Conservation (phyloP, 2,888 invertebrate genomes). For the Epistrophella euchroma region DNA sequence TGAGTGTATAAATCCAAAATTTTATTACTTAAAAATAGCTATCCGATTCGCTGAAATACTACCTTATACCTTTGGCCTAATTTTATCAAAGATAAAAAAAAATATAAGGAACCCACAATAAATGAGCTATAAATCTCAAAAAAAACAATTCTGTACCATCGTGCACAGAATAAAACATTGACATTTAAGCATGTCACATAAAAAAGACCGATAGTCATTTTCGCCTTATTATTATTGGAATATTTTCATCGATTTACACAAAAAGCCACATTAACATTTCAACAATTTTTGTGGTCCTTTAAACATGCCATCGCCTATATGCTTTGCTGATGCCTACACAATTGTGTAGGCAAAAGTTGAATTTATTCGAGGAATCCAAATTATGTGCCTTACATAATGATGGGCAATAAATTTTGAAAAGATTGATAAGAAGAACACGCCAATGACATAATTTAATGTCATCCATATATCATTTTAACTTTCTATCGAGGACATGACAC, state of each 20-base stretch:
- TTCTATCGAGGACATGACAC: background rate
- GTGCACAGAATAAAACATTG: conserved; percentile 32
- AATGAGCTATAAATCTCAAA: background rate
- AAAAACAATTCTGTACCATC: conserved; percentile 25
- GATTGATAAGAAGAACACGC: background rate
- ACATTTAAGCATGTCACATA: conserved; percentile 11
- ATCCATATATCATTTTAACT: conserved; percentile 21
- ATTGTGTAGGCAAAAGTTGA: background rate
- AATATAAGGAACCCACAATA: background rate
- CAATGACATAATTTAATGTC: background rate
- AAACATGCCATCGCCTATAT: background rate
- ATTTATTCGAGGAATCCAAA: background rate
- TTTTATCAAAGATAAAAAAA: background rate
- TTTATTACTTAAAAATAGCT: background rate
- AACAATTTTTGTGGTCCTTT: background rate
- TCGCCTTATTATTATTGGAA: background rate
- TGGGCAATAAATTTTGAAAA: conserved; percentile 13
- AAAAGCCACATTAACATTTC: background rate
- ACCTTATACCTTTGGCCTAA: background rate
- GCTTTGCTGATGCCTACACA: background rate
- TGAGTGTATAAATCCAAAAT: background rate
- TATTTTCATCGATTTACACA: background rate
- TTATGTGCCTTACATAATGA: conserved; percentile 10
- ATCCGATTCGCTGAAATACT: background rate
- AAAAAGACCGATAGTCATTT: background rate